phyloP scores from a whole-genome alignment of 2,113 vertebrate species.

The Probosciger aterrimus region DNA sequence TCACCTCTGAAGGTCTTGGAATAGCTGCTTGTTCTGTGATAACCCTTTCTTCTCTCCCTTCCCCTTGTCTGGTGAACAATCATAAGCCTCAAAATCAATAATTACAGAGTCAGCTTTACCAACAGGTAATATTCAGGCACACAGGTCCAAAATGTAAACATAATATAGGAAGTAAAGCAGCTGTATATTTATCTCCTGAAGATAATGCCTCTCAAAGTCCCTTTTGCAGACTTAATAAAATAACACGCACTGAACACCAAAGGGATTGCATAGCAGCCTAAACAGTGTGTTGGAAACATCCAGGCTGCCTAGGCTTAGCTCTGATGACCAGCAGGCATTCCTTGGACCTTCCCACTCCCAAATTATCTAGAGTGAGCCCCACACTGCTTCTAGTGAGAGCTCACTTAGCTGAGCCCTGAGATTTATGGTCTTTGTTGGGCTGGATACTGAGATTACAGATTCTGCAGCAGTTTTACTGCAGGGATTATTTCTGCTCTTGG shows the following conservation, averaged over 20 bases:
- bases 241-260: background rate
- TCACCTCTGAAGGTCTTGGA: background rate
- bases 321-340: background rate
- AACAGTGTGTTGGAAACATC: background rate
- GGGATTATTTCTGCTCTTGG: slow-evolving; percentile 14
- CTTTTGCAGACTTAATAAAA: slow-evolving; percentile 22
- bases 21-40: background rate
- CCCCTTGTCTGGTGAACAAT: background rate
- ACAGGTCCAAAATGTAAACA: slow-evolving; percentile 37
- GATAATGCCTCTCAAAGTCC: slow-evolving; percentile 23
- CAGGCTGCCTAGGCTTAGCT: background rate
- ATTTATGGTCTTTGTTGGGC: background rate
- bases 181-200: slow-evolving; percentile 29
- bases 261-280: background rate
- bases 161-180: slow-evolving; percentile 21
- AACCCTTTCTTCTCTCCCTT: background rate
- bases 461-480: background rate
- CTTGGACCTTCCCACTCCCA: background rate
- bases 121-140: slow-evolving; percentile 8
- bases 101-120: slow-evolving; percentile 35
- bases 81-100: slow-evolving; percentile 48
- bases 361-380: background rate
- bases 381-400: rapidly evolving
- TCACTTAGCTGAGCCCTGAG: background rate
- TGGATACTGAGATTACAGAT: slow-evolving; percentile 30